Percentiles rank a stretch among this genome's conserved stretches.
phyloP scores from a whole-genome alignment of 64 coral and sea anemone species.

The Pocillopora damicornis region DNA sequence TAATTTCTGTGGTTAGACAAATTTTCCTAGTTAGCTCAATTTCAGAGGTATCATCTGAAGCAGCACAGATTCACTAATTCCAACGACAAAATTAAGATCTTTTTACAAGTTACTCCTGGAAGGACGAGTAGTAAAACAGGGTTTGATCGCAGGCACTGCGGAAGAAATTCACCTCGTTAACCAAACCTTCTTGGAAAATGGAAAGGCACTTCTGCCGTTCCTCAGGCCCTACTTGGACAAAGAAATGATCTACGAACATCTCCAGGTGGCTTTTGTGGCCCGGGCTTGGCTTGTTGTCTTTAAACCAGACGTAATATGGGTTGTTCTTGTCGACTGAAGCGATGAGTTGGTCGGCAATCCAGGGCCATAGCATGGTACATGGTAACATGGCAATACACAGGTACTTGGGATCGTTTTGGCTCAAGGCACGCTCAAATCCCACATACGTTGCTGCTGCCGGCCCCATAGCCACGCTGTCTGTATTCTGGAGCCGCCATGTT shows the following conservation, averaged over 20 bases:
- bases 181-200: constrained; percentile 49
- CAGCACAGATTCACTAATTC: too few relatives aligned
- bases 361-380: too few relatives aligned
- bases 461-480: constrained; percentile 43
- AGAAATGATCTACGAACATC: constrained; percentile 48
- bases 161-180: constrained; percentile 67
- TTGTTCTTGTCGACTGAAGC: too few relatives aligned
- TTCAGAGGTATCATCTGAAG: too few relatives aligned
- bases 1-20: too few relatives aligned
- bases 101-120: not conserved
- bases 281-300: not conserved
- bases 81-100: too few relatives aligned
- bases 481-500: constrained; percentile 28
- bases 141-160: constrained; percentile 40
- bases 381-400: too few relatives aligned
- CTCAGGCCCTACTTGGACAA: not conserved
- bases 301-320: too few relatives aligned
- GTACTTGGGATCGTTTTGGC: too few relatives aligned
- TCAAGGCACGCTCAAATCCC: constrained; percentile 3
- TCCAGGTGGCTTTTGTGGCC: constrained; percentile 17
- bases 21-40: too few relatives aligned
- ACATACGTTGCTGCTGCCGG: constrained; percentile 53
- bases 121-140: constrained; percentile 18
- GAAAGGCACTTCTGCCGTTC: not conserved
- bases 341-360: too few relatives aligned